Evolutionary conservation across 2,113 vertebrate species (phyloP).

Genomic region (Scartelaos histophorus): DNA sequence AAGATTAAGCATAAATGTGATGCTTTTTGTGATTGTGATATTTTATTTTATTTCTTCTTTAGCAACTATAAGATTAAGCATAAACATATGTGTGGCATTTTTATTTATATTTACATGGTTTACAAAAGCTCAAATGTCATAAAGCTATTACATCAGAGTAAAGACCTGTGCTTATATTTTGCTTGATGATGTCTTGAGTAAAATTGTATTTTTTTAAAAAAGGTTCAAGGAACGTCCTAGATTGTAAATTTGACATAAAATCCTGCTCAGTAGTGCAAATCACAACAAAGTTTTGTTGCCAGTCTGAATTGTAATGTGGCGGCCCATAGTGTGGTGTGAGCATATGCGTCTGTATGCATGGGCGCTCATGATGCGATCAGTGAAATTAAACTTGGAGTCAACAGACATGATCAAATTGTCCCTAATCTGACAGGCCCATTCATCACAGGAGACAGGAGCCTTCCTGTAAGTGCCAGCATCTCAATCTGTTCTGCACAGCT

Average conservation of each 20-base stretch:
- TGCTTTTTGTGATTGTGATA: no score
- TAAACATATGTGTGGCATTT: no score
- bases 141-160: no score
- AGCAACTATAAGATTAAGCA: no score
- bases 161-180: no score
- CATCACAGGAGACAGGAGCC: constrained; percentile 65
- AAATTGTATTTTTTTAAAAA: not conserved
- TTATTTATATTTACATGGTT: no score
- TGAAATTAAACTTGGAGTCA: constrained; percentile 69
- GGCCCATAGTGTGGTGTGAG: constrained; percentile 39
- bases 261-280: not conserved
- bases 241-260: not conserved
- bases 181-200: not conserved
- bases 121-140: no score
- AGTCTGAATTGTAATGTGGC: constrained; percentile 22
- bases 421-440: constrained; percentile 75
- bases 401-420: constrained; percentile 73
- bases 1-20: no score
- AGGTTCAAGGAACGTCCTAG: no score
- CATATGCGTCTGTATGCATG: constrained; percentile 57
- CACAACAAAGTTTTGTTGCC: constrained; percentile 13
- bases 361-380: constrained; percentile 61
- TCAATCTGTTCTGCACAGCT: constrained; percentile 59
- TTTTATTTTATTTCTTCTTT: no score
- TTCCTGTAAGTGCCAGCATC: constrained; percentile 44